phyloP scores from a whole-genome alignment of 30 jellyfish, hydroid and myxozoan genomes.

The Calvadosia cruxmelitensis region DNA sequence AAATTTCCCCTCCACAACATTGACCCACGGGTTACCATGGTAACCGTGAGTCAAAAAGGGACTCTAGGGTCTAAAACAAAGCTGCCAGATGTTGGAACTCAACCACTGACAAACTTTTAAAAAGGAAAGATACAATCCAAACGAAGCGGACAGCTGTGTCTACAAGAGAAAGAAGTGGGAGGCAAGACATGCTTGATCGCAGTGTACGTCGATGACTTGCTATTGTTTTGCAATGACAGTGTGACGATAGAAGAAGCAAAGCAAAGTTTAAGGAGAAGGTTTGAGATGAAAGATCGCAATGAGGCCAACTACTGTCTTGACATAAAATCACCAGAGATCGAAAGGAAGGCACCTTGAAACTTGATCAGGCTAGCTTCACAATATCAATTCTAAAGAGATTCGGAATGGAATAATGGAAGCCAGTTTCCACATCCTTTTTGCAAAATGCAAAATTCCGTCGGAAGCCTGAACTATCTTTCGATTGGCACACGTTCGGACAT shows the following conservation, averaged over 20 bases:
- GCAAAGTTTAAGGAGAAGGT: not conserved
- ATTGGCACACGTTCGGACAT: slow-evolving; percentile 33
- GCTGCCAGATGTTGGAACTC: no score
- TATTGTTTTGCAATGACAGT: slow-evolving; percentile 11
- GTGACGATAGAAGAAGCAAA: slow-evolving; percentile 12
- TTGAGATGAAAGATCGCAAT: slow-evolving; percentile 33
- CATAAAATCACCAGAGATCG: slow-evolving; percentile 25
- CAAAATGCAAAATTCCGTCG: no score
- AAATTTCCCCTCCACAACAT: no score
- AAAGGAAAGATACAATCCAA: no score
- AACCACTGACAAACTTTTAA: no score
- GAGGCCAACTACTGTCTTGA: slow-evolving; percentile 26
- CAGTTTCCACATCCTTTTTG: slow-evolving; percentile 31
- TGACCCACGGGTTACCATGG: no score
- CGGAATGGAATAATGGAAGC: slow-evolving; percentile 25
- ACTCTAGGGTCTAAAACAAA: no score
- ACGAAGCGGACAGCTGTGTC: no score
- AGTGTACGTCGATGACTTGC: no score
- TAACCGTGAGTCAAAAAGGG: no score
- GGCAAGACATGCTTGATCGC: no score
- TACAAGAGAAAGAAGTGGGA: no score
- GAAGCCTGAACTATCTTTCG: slow-evolving; percentile 22
- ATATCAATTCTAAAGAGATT: slow-evolving; percentile 23
- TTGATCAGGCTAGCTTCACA: slow-evolving; percentile 16
- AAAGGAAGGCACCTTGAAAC: slow-evolving; percentile 1